Percentiles rank a stretch among this genome's conserved stretches.
These are phyloP conservation scores for Halocaridina rubra DNA, from an alignment of 2,888 invertebrate species.

Conservation along the genomic window DNA sequence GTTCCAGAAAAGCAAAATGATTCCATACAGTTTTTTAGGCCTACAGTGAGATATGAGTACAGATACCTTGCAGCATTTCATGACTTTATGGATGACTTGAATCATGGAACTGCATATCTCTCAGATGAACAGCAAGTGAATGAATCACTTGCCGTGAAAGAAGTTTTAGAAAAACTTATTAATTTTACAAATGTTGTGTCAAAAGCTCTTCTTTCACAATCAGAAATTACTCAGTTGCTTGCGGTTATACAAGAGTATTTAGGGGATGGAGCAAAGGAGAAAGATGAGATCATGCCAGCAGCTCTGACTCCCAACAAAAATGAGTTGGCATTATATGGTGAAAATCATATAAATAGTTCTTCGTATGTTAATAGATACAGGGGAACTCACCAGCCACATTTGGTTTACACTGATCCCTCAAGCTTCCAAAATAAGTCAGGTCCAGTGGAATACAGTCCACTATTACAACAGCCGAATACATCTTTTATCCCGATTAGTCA, in stretches of 20 bases:
- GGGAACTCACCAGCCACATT: neutral
- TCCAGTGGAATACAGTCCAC: neutral
- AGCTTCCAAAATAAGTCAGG: neutral
- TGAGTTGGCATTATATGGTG: neutral
- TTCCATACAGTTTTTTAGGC: too few species aligned
- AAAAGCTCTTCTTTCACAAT: neutral
- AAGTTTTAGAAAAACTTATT: neutral
- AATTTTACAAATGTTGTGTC: neutral
- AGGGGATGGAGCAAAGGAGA: neutral
- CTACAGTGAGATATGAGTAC: too few species aligned
- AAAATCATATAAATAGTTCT: neutral
- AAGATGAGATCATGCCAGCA: neutral
- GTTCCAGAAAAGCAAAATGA: too few species aligned
- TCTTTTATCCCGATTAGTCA: neutral
- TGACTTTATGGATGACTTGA: neutral
- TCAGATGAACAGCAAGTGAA: neutral
- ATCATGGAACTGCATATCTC: neutral
- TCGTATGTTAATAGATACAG: neutral
- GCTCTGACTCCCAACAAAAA: neutral
- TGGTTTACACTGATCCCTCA: neutral
- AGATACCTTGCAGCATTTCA: neutral
- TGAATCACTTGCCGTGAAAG: neutral
- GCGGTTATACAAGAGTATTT: neutral
- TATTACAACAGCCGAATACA: neutral
- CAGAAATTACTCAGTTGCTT: neutral